Percentiles rank a stretch among this genome's conserved stretches.
Conservation (phyloP, 2,888 invertebrate genomes). For the Papilio protenor region DNA sequence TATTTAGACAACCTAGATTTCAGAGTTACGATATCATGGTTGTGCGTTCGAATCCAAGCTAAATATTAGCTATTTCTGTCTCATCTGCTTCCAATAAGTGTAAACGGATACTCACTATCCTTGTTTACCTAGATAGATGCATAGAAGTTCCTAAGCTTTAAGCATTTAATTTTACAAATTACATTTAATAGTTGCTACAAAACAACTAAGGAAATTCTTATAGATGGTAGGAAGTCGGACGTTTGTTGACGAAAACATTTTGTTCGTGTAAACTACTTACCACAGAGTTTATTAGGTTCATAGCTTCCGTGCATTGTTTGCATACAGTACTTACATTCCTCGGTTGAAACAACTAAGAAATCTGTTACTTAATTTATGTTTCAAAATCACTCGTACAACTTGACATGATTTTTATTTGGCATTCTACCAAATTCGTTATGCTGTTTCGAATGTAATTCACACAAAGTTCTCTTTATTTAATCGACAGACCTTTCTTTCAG, state of each 20-base stretch:
- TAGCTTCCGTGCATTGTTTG: constrained; percentile 69
- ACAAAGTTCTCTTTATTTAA: neutral
- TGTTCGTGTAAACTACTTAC: constrained; percentile 47
- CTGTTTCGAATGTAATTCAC: neutral
- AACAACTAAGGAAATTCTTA: neutral
- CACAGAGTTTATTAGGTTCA: constrained; percentile 55
- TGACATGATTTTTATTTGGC: constrained; percentile 12
- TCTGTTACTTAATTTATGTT: neutral
- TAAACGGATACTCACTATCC: neutral
- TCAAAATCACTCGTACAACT: neutral
- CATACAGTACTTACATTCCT: constrained; percentile 55
- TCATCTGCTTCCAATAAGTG: neutral
- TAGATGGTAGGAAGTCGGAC: neutral
- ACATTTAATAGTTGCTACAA: neutral
- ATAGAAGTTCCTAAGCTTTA: neutral
- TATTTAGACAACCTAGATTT: constrained; percentile 13
- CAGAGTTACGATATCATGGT: constrained; percentile 12
- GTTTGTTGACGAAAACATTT: constrained; percentile 49
- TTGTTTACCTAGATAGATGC: neutral
- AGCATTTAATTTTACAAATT: neutral
- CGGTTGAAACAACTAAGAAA: constrained; percentile 49
- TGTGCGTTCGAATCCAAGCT: neutral
- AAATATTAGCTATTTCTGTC: neutral
- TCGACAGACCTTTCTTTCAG: neutral
- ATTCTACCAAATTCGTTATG: neutral